A percentile compares a stretch with the other conserved stretches of the same genome.
phyloP scores from a whole-genome alignment of 2,888 invertebrate species.

The Drosophila barbarae region DNA sequence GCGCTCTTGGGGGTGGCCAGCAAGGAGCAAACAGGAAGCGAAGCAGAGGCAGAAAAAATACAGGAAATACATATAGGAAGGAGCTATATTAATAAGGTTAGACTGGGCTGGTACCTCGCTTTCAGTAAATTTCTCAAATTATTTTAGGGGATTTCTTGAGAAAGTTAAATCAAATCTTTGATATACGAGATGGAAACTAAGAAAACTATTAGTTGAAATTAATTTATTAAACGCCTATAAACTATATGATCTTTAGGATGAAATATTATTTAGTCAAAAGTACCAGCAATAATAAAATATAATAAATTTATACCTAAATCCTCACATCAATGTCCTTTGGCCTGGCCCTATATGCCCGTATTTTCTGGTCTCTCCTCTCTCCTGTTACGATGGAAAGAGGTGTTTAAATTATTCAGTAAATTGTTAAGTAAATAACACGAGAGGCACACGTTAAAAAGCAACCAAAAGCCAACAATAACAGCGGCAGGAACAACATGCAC shows the following conservation, averaged over 20 bases:
- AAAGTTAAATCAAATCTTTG: neutral
- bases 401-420: constrained; percentile 75
- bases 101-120: neutral
- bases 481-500: constrained; percentile 40
- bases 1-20: constrained; percentile 12
- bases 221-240: neutral
- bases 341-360: neutral
- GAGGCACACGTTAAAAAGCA: constrained; percentile 59
- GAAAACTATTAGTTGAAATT: neutral
- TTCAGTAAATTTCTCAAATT: too few species aligned
- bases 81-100: neutral
- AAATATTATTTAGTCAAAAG: neutral
- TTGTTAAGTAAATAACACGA: constrained; percentile 74
- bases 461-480: constrained; percentile 48
- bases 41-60: constrained; percentile 35
- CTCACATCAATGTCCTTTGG: neutral
- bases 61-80: constrained; percentile 9
- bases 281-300: neutral
- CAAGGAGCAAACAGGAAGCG: constrained; percentile 49
- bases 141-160: neutral
- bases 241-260: neutral
- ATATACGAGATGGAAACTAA: neutral
- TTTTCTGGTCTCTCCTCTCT: neutral
- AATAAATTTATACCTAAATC: too few species aligned
- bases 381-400: constrained; percentile 25